Evolutionary conservation across 2,797 vertebrate genomes (phyloP).

Genomic region (Coregonus ussuriensis): DNA sequence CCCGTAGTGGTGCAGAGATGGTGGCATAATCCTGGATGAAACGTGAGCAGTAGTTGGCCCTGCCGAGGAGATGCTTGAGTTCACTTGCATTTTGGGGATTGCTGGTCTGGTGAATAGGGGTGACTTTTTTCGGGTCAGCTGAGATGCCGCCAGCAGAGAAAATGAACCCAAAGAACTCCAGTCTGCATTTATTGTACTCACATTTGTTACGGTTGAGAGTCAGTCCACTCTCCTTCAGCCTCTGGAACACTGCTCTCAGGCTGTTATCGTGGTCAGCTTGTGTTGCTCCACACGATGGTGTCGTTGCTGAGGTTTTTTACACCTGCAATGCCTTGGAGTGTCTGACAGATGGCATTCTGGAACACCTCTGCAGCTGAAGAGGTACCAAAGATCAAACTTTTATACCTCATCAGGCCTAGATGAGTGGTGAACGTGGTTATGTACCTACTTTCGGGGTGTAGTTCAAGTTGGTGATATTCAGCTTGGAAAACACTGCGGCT

Average conservation of each 20-base stretch:
- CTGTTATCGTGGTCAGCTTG: conserved; percentile 31
- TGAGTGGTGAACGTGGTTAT: conserved; percentile 44
- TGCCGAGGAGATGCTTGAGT: too few relatives aligned
- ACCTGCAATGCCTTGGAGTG: conserved; percentile 21
- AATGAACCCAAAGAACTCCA: conserved; percentile 8
- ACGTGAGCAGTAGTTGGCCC: too few relatives aligned
- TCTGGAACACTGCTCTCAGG: conserved; percentile 23
- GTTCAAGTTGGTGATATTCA: conserved; percentile 41
- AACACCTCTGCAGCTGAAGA: conserved; percentile 33
- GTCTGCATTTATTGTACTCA: conserved; percentile 29
- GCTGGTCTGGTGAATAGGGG: neutral
- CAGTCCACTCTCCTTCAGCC: conserved; percentile 23
- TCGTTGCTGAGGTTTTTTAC: conserved; percentile 3
- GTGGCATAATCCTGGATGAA: too few relatives aligned
- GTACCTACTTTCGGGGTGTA: conserved; percentile 39
- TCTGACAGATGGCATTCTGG: conserved; percentile 30
- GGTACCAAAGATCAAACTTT: conserved; percentile 27
- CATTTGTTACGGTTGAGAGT: conserved; percentile 25
- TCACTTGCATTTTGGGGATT: neutral
- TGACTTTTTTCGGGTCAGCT: conserved; percentile 35
- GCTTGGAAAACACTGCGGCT: conserved; percentile 19
- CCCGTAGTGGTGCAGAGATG: too few relatives aligned
- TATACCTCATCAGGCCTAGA: conserved; percentile 16
- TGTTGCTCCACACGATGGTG: neutral
- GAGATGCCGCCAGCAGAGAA: conserved; percentile 26